Base-by-base conservation (phyloP, 92 coral and sea anemone species). In the Phenganax stokvisi region DNA sequence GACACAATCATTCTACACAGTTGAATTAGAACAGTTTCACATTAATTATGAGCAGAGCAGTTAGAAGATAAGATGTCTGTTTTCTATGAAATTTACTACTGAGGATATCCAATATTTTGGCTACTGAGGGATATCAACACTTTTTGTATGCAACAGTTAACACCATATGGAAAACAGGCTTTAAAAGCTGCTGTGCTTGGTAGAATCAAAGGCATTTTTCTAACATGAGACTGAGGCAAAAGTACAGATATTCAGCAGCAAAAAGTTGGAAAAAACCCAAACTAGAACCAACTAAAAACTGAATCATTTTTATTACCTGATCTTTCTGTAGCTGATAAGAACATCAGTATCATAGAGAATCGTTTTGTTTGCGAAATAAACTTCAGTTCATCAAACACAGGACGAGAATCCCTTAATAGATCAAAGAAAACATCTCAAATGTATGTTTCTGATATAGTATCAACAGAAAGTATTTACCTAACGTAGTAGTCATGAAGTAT, bases 301-400 rank as follows among this genome's bases (percentile, higher is more conserved):
- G 47, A 37, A 37, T 5, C 47, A 37, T 9, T 7, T 9, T 68
- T 28, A 16, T 68, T 71, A 96, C 99, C 96, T 72, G 81, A 77
- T 71, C 87, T 96, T 51, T 96, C 97, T 71, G 87, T 79, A 31
- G 78, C 80, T 51, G 99, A 92, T 1, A 96, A 83, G 56, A 96
- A 96, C 99, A 96, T 96, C 74, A 89, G 79, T 12, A 96, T 89
- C 99, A 96, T 96, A 17, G 90, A 87, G 61, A 96, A 96, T 54
- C 99, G 85, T 55, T 90, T 88, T 10, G 92, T 96, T 79, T 89
- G 85, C 47, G 99, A 83, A 25, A 96, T 86, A 73, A 62, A 31
- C 57, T 86, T 88, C 52, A 96, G 54, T 76, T 89, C 97, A 56
- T 86, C 84, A 80, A 78, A 92, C 10, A 96, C 88, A 17, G 97